These are phyloP conservation scores for Clinocottus analis DNA, from an alignment of 2,113 vertebrate species.

Conservation along the genomic window DNA sequence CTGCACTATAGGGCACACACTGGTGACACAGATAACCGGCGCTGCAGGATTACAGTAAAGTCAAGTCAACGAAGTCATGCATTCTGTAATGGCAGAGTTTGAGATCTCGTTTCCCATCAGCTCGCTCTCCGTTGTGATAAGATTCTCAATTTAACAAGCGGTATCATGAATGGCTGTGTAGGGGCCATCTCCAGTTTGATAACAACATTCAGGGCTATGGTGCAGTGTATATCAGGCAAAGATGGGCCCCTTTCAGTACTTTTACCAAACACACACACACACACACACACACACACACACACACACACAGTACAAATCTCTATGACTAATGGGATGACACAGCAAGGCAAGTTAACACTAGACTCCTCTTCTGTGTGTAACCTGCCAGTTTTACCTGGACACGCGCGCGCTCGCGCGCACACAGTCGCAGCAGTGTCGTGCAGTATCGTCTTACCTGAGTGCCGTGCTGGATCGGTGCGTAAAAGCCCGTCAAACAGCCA, in stretches of 20 bases:
- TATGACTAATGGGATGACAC: neutral
- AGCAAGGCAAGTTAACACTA: neutral
- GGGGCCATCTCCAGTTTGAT: too few species aligned
- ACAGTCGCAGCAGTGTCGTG: neutral
- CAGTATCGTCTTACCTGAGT: slow-evolving; percentile 62
- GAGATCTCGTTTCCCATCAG: neutral
- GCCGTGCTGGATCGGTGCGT: slow-evolving; percentile 54
- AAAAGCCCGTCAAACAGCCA: slow-evolving; percentile 66
- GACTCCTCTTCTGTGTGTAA: neutral
- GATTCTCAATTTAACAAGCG: neutral
- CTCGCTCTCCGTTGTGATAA: neutral
- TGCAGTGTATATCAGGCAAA: neutral
- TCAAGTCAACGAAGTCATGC: neutral
- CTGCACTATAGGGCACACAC: slow-evolving; percentile 6
- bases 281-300: slow-evolving; percentile 1
- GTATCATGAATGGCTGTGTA: neutral
- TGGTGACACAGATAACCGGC: neutral
- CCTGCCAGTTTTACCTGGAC: neutral
- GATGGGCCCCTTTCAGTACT: neutral
- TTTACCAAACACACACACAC: neutral
- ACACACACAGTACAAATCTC: neutral
- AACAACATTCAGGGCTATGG: neutral
- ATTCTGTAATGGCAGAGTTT: neutral
- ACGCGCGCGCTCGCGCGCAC: neutral
- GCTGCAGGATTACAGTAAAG: slow-evolving; percentile 22